Conservation (phyloP, 2,797 vertebrate species). For the Ctenopoma multispine region DNA sequence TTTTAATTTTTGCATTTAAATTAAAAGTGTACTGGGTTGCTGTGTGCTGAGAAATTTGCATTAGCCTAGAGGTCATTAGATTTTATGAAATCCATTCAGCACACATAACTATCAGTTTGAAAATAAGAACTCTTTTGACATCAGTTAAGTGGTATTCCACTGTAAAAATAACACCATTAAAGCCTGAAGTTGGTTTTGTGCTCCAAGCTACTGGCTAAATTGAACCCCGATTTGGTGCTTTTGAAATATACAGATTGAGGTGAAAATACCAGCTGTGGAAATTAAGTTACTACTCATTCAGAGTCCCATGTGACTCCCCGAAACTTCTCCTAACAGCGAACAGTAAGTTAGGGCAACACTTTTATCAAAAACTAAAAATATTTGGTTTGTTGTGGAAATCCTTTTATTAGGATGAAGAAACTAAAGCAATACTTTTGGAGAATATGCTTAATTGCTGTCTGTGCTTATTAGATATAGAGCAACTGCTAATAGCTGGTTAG, state of each 20-base stretch:
- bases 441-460: too few relatives aligned
- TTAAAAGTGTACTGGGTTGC: constrained; percentile 54
- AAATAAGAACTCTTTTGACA: constrained; percentile 62
- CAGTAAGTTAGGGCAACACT: neutral
- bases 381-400: neutral
- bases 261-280: constrained; percentile 44
- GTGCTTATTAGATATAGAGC: too few relatives aligned
- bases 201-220: constrained; percentile 48
- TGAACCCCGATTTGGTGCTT: constrained; percentile 54
- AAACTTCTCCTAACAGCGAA: constrained; percentile 5
- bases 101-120: constrained; percentile 47
- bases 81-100: constrained; percentile 62
- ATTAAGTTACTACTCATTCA: constrained; percentile 20
- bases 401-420: too few relatives aligned
- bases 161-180: constrained; percentile 49
- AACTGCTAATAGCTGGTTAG: too few relatives aligned
- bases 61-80: constrained; percentile 60
- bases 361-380: constrained; percentile 4
- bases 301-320: neutral
- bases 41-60: constrained; percentile 53
- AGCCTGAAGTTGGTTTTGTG: constrained; percentile 29
- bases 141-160: constrained; percentile 49
- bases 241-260: constrained; percentile 54
- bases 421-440: too few relatives aligned
- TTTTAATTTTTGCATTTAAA: constrained; percentile 68